Evolutionary conservation across 1,140 invertebrate species (phyloP).

Genomic region (Adelges cooleyi): DNA sequence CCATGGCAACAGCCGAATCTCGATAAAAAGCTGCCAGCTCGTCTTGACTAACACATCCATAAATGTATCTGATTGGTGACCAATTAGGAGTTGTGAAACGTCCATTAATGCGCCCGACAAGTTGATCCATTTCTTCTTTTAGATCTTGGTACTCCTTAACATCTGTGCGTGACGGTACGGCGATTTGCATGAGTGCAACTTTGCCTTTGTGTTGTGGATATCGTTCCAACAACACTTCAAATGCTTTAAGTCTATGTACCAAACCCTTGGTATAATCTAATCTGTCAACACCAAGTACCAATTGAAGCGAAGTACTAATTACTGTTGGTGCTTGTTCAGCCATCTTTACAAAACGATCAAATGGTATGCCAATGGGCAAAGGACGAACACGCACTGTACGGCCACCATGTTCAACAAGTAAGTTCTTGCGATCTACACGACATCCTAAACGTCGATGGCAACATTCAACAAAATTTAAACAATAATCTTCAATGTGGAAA

Average conservation of each 20-base stretch:
- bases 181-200: conserved; percentile 69
- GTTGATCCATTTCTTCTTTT: conserved; percentile 81
- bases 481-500: conserved; percentile 84
- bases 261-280: conserved; percentile 78
- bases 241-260: conserved; percentile 54
- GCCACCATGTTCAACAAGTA: conserved; percentile 70
- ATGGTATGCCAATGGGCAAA: conserved; percentile 76
- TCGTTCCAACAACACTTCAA: conserved; percentile 70
- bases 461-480: conserved; percentile 81
- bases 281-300: conserved; percentile 80
- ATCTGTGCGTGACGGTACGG: conserved; percentile 81
- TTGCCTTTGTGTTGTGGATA: conserved; percentile 77
- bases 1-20: conserved; percentile 71
- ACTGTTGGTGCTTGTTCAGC: conserved; percentile 66
- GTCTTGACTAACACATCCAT: conserved; percentile 74
- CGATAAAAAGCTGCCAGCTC: conserved; percentile 74
- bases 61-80: conserved; percentile 84
- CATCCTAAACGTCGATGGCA: conserved; percentile 76
- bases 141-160: conserved; percentile 83
- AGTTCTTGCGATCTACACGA: conserved; percentile 72
- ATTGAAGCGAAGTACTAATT: conserved; percentile 46
- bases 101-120: conserved; percentile 77
- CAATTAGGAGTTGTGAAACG: conserved; percentile 77
- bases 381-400: conserved; percentile 69
- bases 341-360: conserved; percentile 70